Evolutionary conservation across 2,113 vertebrate genomes (phyloP), one percentile per base, ranked within the genome.

Genomic region (Coturnix japonica): DNA sequence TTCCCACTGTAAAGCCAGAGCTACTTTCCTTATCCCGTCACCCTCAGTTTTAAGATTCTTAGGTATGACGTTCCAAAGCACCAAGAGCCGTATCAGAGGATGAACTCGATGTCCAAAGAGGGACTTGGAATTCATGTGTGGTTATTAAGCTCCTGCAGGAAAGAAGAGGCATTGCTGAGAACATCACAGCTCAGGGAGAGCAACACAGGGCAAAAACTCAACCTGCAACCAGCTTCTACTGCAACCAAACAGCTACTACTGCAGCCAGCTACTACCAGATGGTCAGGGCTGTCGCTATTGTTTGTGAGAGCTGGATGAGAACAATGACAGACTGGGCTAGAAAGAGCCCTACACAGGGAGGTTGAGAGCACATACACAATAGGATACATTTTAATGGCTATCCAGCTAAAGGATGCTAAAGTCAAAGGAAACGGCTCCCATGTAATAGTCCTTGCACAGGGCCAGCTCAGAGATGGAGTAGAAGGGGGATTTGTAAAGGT

Each of bases 291-390:
- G 43, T 85, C 82, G 46, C 95, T 94, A 85, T 95, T 96, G 95
- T 96, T 93, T 78, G 73, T 67, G 56, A 95, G 80, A 69, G 51
- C 72, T 60, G 76, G 79, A 35, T 95, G 94, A 93, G 60, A 94
- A 96, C 94, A 96, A 95, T 94, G 87, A 63, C 56, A 93, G 95
- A 96, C 91, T 90, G 90, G 95, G 82, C 95, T 95, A 83, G 95
- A 96, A 96, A 93, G 47, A 83, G 90, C 90, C 76, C 65, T 87
- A 88, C 17, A n/a, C 65, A 91, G 75, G 92, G 85, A 85, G 30
- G 85, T 91, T 95, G 85, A 93, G 79, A 88, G 79, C 79, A 64
- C 23, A 7, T 56, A 81, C 57, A 78, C 73, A 93, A 75, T 15
- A 72, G 91, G 39, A 71, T 57, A 85, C 56, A 9, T 56, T 95